Base-by-base conservation (phyloP, 2,797 vertebrate genomes). In the Acanthis flammea region DNA sequence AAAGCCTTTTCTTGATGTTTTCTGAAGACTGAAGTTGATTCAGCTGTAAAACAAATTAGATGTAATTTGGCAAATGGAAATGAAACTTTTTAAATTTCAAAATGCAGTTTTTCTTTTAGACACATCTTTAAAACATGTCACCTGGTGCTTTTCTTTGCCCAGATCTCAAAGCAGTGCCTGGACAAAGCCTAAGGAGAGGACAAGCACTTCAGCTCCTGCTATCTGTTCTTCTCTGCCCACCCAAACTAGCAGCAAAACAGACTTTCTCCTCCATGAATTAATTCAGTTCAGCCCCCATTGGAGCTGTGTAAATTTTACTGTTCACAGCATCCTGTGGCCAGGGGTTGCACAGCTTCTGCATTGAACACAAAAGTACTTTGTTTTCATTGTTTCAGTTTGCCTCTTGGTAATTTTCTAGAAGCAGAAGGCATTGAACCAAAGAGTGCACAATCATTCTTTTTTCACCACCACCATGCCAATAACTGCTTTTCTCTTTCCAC, bases 41-140 rank as follows among this genome's bases (percentile, higher is more conserved):
- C 37, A 55, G 30, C 78, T 92, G 48, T 76, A 82, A 96, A 95
- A 77, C 21, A 75, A 68, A 80, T 41, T 23, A 70, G 74, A 76
- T 89, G 91, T 84, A 76, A 93, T 62, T 82, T 93, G 84, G 74
- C 33, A 89, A 95, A 57, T 66, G 31, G 37, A 92, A 92, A 77
- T 65, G 10, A 92, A 92, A 55, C 21, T 21, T 88, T 90, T 79
- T 45, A n/a, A 76, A 60, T 92, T 90, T 78, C 47, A 73, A 87
- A 95, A 93, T 53, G 15, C 31, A 75, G 5, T 72, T 96, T 88
- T 82, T 82, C 60, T 87, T 79, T 91, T 73, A 41, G 33, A 87
- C 33, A 55, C 6, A 70, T 25, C 31, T 85, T 58, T 44, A 88
- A 88, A 53, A 92, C 47, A 65, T 71, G 48, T 93, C 91, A 89